A percentile compares a stretch with the other conserved stretches of the same genome.
phyloP scores from a whole-genome alignment of 2,797 vertebrate genomes.

The Sibirionetta formosa region DNA sequence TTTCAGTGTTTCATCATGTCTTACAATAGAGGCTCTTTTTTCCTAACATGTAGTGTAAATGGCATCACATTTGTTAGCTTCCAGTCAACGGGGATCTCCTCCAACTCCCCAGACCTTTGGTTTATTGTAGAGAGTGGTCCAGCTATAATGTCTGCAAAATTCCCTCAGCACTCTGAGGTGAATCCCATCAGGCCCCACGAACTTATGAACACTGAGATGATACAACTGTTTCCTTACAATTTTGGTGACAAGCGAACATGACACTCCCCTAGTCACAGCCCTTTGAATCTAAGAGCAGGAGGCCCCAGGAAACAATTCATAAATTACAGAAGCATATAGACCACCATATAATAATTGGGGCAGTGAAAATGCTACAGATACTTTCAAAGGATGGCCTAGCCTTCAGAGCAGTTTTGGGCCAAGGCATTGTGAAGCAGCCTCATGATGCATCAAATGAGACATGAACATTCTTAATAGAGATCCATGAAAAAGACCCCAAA shows the following conservation, averaged over 20 bases:
- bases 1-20: background rate
- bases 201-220: background rate
- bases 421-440: background rate
- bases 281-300: background rate
- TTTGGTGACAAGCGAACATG: background rate
- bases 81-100: background rate
- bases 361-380: background rate
- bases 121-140: background rate
- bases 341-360: background rate
- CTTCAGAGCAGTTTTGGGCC: background rate
- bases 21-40: background rate
- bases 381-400: background rate
- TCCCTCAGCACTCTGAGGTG: background rate
- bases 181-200: background rate
- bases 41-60: background rate
- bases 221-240: background rate
- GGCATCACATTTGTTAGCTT: background rate
- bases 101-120: background rate
- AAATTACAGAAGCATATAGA: background rate
- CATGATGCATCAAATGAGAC: background rate
- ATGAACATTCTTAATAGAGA: background rate
- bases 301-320: background rate
- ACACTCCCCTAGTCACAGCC: background rate
- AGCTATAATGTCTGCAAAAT: background rate
- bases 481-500: background rate